Evolutionary conservation across 1,140 invertebrate species (phyloP), one percentile per base, ranked within the genome.

Genomic region (Schlechtendalia chinensis): DNA sequence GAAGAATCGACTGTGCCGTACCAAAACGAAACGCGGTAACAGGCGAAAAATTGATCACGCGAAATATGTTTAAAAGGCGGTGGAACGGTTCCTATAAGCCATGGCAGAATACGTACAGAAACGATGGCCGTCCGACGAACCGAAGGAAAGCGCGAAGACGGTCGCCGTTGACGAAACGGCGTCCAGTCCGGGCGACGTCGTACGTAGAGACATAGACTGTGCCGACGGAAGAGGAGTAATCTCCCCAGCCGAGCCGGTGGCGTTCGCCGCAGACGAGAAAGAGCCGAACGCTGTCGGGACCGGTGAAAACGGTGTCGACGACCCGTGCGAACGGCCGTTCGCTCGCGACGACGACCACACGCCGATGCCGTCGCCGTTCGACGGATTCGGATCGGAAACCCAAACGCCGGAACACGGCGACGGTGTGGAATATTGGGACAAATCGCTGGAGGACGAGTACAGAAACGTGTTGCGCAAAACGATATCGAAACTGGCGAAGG

Each of bases 361-460:
- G 1, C 74, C 74, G 10, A 53, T 77, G 14, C 74, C 75, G 17
- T 50, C 75, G 0, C 58, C 75, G 17, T 59, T n/a, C 17, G 22
- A 47, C 16, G 75, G 61, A n/a, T 79, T 77, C 58, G 27, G 39
- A 22, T 45, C 22, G 6, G 75, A 63, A 10, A 19, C 10, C 19
- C 3, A n/a, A 29, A n/a, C 24, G 1, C 19, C 58, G 0, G 54
- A 61, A 19, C 16, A 79, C 5, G 19, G 16, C 16, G 45, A 29
- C 11, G 27, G 12, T 3, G 39, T 27, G 27, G 75, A 50, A 2
- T 79, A 12, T 50, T 79, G 75, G 75, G 75, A 79, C 22, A 79
- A 79, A 27, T 79, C 75, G 6, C n/a, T 79, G 1, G 75, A 79
- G 47, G 47, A 61, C 5, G 75, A 79, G 11, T 79, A 79, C 39